phyloP scores from a whole-genome alignment of 2,113 vertebrate genomes.

The Emydocephalus ijimae region DNA sequence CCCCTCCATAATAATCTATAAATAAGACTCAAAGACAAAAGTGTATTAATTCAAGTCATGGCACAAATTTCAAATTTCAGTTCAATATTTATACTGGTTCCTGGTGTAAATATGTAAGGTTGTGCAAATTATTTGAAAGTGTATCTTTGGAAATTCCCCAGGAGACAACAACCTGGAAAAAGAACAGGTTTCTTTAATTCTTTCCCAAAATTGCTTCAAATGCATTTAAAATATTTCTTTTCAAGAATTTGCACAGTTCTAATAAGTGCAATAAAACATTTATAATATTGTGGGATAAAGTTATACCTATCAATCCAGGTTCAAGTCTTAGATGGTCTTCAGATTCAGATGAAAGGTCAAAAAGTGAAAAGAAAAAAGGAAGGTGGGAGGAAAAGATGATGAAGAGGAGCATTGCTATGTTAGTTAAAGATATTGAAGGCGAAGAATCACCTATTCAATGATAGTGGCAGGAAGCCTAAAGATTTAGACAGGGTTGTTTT shows the following conservation, averaged over 20 bases:
- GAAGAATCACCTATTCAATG: background rate
- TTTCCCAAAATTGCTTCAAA: background rate
- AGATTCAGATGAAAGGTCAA: background rate
- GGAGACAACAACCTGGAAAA: background rate
- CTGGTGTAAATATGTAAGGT: background rate
- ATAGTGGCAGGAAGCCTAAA: background rate
- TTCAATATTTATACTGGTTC: background rate
- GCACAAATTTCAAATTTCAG: background rate
- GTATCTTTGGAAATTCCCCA: background rate
- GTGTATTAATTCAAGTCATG: background rate
- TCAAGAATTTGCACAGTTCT: background rate
- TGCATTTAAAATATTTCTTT: background rate
- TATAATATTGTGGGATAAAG: background rate
- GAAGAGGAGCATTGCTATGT: background rate
- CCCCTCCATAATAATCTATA: background rate
- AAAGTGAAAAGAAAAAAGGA: background rate
- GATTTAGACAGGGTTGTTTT: background rate
- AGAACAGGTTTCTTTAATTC: background rate
- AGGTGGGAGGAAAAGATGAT: background rate
- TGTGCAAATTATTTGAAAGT: background rate
- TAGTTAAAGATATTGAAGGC: background rate
- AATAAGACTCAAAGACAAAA: background rate
- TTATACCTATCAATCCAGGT: background rate
- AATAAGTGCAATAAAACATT: background rate
- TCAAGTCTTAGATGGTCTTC: background rate